phyloP scores from a whole-genome alignment of 92 coral and sea anemone species.

The Virgularia gustaviana region DNA sequence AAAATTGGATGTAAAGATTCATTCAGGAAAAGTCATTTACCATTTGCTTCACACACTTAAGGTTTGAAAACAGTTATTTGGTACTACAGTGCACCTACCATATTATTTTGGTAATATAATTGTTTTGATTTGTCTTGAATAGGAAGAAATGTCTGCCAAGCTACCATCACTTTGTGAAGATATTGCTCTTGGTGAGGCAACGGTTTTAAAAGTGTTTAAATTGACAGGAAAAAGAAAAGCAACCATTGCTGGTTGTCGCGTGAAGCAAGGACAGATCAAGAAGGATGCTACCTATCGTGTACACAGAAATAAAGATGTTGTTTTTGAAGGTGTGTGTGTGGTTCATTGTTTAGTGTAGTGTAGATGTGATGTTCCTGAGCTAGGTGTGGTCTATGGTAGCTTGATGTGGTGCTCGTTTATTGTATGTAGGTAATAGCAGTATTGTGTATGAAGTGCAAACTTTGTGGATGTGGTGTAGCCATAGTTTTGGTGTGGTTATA shows the following conservation, averaged over 20 bases:
- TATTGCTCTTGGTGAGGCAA: constrained; percentile 72
- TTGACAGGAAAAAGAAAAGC: constrained; percentile 80
- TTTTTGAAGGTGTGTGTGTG: constrained; percentile 92
- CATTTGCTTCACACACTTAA: constrained; percentile 76
- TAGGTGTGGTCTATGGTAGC: background rate
- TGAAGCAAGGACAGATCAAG: constrained; percentile 70
- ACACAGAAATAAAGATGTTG: constrained; percentile 50
- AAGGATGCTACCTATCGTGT: constrained; percentile 60
- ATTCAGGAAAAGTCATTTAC: constrained; percentile 78
- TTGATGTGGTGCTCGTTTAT: background rate
- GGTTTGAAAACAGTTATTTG: constrained; percentile 48
- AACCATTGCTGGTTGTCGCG: constrained; percentile 91
- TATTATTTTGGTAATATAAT: too few species aligned
- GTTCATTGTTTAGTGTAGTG: background rate
- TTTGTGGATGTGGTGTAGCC: background rate
- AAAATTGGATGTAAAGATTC: constrained; percentile 64
- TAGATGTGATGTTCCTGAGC: background rate
- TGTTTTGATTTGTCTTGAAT: too few species aligned
- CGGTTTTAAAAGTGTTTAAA: constrained; percentile 73
- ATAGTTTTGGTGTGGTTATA: too few species aligned
- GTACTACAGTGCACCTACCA: too few species aligned
- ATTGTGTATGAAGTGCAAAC: background rate
- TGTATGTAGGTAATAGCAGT: background rate
- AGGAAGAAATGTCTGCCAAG: constrained; percentile 78
- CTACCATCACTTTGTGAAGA: constrained; percentile 69